These are phyloP conservation scores for Telmatochromis brichardi DNA, from an alignment of 2,113 vertebrate species.

Conservation along the genomic window DNA sequence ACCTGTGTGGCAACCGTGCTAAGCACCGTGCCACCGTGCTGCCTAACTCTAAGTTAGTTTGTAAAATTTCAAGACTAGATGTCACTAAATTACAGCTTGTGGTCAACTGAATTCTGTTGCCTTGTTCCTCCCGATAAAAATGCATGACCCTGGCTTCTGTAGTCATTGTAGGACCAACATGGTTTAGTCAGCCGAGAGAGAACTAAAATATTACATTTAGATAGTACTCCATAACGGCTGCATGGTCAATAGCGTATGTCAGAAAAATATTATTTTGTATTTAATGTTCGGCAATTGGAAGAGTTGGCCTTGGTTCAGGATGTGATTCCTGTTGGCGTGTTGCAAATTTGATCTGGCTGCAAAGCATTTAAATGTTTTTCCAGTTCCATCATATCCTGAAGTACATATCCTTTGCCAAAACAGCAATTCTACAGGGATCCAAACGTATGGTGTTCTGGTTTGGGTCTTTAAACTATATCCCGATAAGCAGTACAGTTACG, in stretches of 20 bases:
- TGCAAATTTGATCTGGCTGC: background rate
- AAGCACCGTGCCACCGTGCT: background rate
- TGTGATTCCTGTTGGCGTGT: background rate
- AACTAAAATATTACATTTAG: background rate
- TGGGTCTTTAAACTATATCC: background rate
- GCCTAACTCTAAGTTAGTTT: background rate
- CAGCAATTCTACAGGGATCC: background rate
- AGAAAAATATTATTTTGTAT: background rate
- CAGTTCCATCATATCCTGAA: background rate
- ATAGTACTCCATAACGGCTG: background rate
- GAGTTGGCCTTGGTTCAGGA: background rate
- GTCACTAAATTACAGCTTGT: background rate
- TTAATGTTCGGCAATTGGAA: background rate
- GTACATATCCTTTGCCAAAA: background rate
- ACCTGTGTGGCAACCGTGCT: fast-evolving
- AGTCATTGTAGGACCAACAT: background rate
- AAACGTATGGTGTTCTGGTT: background rate
- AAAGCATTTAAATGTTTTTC: background rate
- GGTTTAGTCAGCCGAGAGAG: fast-evolving
- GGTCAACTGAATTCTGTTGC: background rate
- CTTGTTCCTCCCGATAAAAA: background rate
- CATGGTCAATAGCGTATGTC: background rate
- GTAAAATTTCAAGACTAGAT: fast-evolving
- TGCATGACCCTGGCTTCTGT: background rate
- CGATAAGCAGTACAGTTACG: background rate